Percentiles rank a stretch among this genome's conserved stretches.
phyloP scores from a whole-genome alignment of 2,797 vertebrate genomes.

The Enteromius viviparus region DNA sequence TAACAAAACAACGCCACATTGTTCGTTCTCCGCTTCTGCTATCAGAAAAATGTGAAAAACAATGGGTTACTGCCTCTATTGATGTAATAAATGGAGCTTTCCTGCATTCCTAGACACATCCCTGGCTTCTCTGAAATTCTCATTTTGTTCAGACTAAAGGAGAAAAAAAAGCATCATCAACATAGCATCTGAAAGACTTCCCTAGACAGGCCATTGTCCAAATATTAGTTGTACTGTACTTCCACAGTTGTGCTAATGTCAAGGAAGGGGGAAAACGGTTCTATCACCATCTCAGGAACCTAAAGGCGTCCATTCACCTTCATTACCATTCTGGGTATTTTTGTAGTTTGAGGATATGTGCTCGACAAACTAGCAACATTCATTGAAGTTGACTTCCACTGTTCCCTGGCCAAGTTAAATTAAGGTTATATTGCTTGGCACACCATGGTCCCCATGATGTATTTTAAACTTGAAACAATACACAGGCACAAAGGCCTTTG shows the following conservation, averaged over 20 bases:
- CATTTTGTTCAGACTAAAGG: conserved; percentile 25
- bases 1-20: conserved; percentile 10
- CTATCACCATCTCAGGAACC: conserved; percentile 26
- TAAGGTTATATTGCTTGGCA: conserved; percentile 70
- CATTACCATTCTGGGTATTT: conserved; percentile 50
- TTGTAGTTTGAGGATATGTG: conserved; percentile 51
- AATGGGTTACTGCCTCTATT: conserved; percentile 1
- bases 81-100: conserved; percentile 7
- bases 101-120: background rate
- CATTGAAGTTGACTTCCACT: conserved; percentile 63
- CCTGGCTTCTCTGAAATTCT: conserved; percentile 31
- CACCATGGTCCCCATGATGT: conserved; percentile 52
- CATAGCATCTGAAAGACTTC: conserved; percentile 22
- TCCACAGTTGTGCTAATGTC: conserved; percentile 23
- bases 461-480: conserved; percentile 57
- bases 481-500: conserved; percentile 48
- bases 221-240: conserved; percentile 52
- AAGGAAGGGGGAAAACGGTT: background rate
- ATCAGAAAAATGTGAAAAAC: conserved; percentile 3
- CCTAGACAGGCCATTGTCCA: conserved; percentile 34
- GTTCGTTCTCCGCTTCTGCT: conserved; percentile 12
- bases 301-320: conserved; percentile 32
- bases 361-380: conserved; percentile 61
- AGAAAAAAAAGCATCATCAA: conserved; percentile 20
- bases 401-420: conserved; percentile 72